A percentile compares a stretch with the other conserved stretches of the same genome.
Evolutionary conservation across 2,888 invertebrate species (phyloP).

Genomic region (Drosophila nr. medialis): DNA sequence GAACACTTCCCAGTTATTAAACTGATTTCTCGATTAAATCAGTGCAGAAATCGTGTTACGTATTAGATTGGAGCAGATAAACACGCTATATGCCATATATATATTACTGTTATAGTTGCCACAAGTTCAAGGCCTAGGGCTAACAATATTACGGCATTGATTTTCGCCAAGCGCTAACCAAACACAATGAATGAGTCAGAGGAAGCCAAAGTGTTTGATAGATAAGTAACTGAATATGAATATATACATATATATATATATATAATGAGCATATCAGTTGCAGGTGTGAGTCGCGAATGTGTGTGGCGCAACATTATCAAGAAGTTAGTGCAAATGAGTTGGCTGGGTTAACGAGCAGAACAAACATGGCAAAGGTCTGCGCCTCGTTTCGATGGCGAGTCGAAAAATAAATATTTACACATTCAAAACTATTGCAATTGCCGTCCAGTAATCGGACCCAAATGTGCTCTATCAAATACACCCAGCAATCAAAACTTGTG

Average conservation of each 20-base stretch:
- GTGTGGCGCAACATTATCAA: slow-evolving; percentile 41
- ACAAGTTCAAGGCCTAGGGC: slow-evolving; percentile 32
- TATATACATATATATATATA: slow-evolving; percentile 14
- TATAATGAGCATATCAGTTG: background rate
- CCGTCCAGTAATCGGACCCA: slow-evolving; percentile 2
- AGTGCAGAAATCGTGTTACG: background rate
- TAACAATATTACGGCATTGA: background rate
- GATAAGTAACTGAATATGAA: slow-evolving; percentile 34
- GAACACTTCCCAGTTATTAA: slow-evolving; percentile 3
- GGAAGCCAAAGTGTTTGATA: slow-evolving; percentile 18
- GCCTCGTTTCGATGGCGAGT: slow-evolving; percentile 16
- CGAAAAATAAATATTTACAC: slow-evolving; percentile 37
- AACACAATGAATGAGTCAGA: slow-evolving; percentile 30
- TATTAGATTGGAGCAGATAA: background rate
- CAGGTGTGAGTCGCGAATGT: slow-evolving; percentile 29
- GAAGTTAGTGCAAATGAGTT: slow-evolving; percentile 10
- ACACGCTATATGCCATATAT: background rate
- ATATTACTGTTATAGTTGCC: background rate
- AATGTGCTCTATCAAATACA: slow-evolving; percentile 1
- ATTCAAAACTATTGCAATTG: slow-evolving; percentile 23
- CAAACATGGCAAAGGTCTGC: slow-evolving; percentile 44
- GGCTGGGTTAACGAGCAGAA: slow-evolving; percentile 17
- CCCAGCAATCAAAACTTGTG: background rate
- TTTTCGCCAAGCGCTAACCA: slow-evolving; percentile 4
- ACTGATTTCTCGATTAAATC: slow-evolving; percentile 4